phyloP scores from a whole-genome alignment of 2,888 invertebrate genomes.

The Agriopis marginaria region DNA sequence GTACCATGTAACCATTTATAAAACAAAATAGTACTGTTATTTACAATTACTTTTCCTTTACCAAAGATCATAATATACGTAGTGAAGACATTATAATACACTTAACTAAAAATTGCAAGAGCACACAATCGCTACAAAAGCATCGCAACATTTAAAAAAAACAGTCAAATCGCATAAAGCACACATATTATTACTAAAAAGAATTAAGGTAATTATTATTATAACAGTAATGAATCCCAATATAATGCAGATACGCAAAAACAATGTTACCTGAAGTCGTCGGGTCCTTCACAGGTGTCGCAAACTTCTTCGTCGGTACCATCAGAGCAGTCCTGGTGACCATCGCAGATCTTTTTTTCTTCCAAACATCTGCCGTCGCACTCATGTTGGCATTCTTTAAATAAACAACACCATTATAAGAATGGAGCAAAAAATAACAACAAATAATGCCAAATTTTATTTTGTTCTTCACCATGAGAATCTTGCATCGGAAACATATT shows the following conservation, averaged over 20 bases:
- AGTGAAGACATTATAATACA: neutral
- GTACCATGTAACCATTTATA: neutral
- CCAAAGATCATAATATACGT: neutral
- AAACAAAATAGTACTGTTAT: neutral
- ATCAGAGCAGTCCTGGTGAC: constrained; percentile 80
- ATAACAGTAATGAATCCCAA: neutral
- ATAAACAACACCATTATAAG: constrained; percentile 53
- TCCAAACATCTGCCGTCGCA: constrained; percentile 88
- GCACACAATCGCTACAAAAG: neutral
- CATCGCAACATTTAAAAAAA: neutral
- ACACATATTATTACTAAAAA: neutral
- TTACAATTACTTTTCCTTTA: neutral
- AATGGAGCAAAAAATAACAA: neutral
- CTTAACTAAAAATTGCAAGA: neutral
- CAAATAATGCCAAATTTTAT: neutral
- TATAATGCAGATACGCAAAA: constrained; percentile 9
- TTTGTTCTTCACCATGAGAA: neutral
- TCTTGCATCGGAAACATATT: neutral
- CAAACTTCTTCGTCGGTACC: constrained; percentile 48
- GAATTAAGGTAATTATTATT: neutral
- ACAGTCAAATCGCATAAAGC: neutral
- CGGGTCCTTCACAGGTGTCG: constrained; percentile 64
- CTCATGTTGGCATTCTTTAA: constrained; percentile 69
- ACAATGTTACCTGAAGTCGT: constrained; percentile 74
- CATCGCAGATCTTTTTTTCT: constrained; percentile 86